phyloP scores from a whole-genome alignment of 2,888 invertebrate species.

The Byasa hedistus region DNA sequence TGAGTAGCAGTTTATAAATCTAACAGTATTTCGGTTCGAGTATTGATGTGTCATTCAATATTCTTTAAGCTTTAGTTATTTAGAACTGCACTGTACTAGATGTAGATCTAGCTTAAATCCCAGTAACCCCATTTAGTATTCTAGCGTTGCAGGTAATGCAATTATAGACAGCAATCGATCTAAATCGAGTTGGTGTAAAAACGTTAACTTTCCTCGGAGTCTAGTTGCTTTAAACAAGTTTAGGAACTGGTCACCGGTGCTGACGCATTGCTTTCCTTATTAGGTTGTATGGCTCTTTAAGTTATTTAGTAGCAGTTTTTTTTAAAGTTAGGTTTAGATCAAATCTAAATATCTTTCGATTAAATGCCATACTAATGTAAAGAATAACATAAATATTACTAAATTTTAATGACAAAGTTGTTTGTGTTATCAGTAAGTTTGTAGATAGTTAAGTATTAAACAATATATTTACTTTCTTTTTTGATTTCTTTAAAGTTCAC shows the following conservation, averaged over 20 bases:
- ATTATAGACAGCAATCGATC: constrained; percentile 33
- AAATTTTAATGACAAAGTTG: too few relatives aligned
- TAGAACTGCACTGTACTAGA: background rate
- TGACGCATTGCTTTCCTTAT: constrained; percentile 34
- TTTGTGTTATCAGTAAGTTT: too few relatives aligned
- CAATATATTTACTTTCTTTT: too few relatives aligned
- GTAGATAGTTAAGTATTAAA: too few relatives aligned
- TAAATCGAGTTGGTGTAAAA: constrained; percentile 32
- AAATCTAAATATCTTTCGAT: too few relatives aligned
- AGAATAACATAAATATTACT: too few relatives aligned
- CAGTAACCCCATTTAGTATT: constrained; percentile 13
- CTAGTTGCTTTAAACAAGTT: constrained; percentile 34
- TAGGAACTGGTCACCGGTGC: constrained; percentile 30
- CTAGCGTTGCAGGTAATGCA: constrained; percentile 14
- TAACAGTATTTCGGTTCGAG: too few relatives aligned
- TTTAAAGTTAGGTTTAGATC: too few relatives aligned
- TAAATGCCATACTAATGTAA: too few relatives aligned
- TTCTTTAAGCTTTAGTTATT: background rate
- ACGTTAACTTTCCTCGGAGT: constrained; percentile 34
- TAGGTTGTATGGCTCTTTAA: background rate
- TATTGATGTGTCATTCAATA: too few relatives aligned
- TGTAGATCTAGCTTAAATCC: background rate
- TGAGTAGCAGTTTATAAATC: too few relatives aligned
- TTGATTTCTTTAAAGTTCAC: too few relatives aligned
- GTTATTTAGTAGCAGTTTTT: background rate